phyloP scores from a whole-genome alignment of 2,888 invertebrate genomes.

The Chymomyza fuscimana region DNA sequence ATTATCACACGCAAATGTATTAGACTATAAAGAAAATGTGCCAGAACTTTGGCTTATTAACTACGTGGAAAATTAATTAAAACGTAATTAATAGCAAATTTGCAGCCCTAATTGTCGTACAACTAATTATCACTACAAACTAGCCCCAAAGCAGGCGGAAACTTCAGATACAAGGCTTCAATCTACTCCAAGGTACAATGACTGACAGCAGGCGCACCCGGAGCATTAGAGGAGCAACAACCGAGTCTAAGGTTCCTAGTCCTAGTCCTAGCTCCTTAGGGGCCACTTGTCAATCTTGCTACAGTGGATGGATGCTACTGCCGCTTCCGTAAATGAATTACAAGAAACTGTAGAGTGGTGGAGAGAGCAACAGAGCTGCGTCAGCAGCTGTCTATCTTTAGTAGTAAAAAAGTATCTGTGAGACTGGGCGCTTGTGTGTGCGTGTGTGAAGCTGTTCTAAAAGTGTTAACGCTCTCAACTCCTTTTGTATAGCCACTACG shows the following conservation, averaged over 20 bases:
- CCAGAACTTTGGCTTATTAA: not conserved
- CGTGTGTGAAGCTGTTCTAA: constrained; percentile 15
- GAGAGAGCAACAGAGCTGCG: constrained; percentile 18
- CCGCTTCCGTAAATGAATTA: constrained; percentile 8
- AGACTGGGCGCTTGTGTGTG: constrained; percentile 11
- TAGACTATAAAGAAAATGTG: not conserved
- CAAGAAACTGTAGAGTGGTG: not conserved
- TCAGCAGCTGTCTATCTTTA: constrained; percentile 39
- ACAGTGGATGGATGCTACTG: not conserved
- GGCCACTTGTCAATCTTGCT: constrained; percentile 73
- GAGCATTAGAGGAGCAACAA: constrained; percentile 23
- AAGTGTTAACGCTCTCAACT: constrained; percentile 70
- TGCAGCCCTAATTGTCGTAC: constrained; percentile 27
- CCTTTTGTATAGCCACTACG: constrained; percentile 45
- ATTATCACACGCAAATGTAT: not conserved
- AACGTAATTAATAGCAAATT: constrained; percentile 68
- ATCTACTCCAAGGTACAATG: constrained; percentile 48
- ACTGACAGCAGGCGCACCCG: constrained; percentile 37
- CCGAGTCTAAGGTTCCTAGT: not conserved
- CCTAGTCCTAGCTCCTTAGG: constrained; percentile 27
- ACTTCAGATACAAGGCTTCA: constrained; percentile 7
- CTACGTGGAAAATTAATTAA: constrained; percentile 63
- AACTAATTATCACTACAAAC: constrained; percentile 57
- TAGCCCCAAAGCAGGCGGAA: not conserved
- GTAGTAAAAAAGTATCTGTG: not conserved